These are phyloP conservation scores for Drosophila dives DNA, from an alignment of 2,888 invertebrate species.

Conservation along the genomic window DNA sequence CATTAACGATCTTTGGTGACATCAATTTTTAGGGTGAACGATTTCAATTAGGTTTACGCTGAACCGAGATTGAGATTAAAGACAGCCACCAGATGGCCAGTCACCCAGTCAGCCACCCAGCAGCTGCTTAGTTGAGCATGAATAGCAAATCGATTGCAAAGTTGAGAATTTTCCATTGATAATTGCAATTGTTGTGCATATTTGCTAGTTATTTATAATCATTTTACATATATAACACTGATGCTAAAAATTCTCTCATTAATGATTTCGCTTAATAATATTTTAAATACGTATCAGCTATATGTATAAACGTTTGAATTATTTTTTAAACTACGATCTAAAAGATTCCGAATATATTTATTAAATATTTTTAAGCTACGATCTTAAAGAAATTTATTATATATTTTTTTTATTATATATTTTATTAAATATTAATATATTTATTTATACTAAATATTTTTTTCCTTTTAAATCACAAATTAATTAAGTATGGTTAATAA, in stretches of 20 bases:
- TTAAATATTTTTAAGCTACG: neutral
- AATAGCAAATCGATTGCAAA: conserved; percentile 43
- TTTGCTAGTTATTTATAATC: conserved; percentile 12
- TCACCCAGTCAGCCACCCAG: conserved; percentile 2
- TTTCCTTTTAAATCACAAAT: neutral
- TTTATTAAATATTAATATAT: neutral
- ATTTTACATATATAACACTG: neutral
- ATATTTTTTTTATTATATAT: no score
- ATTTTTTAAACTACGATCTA: fast-evolving
- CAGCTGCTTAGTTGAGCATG: conserved; percentile 54
- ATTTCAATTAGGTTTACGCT: conserved; percentile 82
- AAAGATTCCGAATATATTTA: neutral
- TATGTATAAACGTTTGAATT: neutral
- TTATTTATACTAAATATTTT: neutral
- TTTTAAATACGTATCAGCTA: neutral
- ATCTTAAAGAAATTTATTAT: neutral
- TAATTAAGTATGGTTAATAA: neutral
- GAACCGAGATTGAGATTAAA: conserved; percentile 75
- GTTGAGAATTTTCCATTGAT: conserved; percentile 48
- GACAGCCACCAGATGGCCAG: conserved; percentile 23
- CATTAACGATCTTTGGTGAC: conserved; percentile 82
- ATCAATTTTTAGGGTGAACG: conserved; percentile 84
- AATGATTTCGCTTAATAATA: neutral
- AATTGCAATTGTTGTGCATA: conserved; percentile 49
- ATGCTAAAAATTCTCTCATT: neutral